These are phyloP conservation scores for Drosophila rellima DNA, from an alignment of 2,888 invertebrate species.

Conservation along the genomic window DNA sequence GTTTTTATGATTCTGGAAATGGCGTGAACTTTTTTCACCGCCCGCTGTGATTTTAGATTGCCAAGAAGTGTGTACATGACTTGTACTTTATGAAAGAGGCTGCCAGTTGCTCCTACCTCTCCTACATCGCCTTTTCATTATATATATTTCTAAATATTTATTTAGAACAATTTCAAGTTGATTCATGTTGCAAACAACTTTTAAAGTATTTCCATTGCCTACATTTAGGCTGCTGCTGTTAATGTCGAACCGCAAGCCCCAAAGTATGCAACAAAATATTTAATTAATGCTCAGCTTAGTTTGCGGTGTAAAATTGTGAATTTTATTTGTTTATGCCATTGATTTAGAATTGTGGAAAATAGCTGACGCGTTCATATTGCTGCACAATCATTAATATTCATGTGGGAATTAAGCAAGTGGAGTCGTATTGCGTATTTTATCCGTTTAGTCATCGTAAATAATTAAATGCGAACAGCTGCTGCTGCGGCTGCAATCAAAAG, in stretches of 20 bases:
- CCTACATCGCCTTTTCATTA: not conserved
- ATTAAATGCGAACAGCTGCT: slow-evolving; percentile 42
- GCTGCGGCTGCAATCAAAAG: slow-evolving; percentile 32
- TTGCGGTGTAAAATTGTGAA: slow-evolving; percentile 9
- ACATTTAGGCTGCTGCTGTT: slow-evolving; percentile 43
- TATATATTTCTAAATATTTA: slow-evolving; percentile 5
- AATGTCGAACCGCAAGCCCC: slow-evolving; percentile 11
- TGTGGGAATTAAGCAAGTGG: slow-evolving; percentile 26
- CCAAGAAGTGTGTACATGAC: slow-evolving; percentile 34
- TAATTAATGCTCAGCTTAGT: not conserved
- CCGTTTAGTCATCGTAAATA: slow-evolving; percentile 53
- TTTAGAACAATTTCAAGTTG: slow-evolving; percentile 3
- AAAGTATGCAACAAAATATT: slow-evolving; percentile 46
- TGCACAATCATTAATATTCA: slow-evolving; percentile 39
- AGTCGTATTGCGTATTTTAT: slow-evolving; percentile 7
- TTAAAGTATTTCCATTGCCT: slow-evolving; percentile 47
- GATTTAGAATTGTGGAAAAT: not conserved
- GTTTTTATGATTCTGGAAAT: slow-evolving; percentile 67
- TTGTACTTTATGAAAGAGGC: slow-evolving; percentile 20
- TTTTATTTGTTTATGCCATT: slow-evolving; percentile 22
- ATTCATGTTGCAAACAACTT: not conserved
- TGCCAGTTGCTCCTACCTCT: not conserved
- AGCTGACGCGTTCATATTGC: not conserved
- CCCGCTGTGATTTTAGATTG: slow-evolving; percentile 75
- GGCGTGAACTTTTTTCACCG: slow-evolving; percentile 71